A percentile compares a stretch with the other conserved stretches of the same genome.
phyloP scores from a whole-genome alignment of 1,140 invertebrate genomes.

The Hyles euphorbiae region DNA sequence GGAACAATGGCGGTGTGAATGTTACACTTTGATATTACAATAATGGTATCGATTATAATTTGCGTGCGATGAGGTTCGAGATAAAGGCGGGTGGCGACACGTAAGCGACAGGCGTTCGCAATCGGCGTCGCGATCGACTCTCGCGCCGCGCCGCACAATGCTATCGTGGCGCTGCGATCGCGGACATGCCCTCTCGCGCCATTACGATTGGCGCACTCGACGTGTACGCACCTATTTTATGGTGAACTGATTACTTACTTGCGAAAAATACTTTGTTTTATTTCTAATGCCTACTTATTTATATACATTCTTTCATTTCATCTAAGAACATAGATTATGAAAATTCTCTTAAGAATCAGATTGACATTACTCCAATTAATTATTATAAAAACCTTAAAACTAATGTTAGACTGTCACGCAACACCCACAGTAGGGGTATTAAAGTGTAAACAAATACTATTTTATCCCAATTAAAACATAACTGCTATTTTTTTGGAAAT shows the following conservation, averaged over 20 bases:
- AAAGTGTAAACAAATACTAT: too few species aligned
- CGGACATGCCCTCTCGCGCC: constrained; percentile 61
- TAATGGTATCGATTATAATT: constrained; percentile 75
- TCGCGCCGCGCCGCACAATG: constrained; percentile 56
- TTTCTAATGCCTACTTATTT: too few species aligned
- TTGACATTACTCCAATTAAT: too few species aligned
- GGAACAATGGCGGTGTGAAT: constrained; percentile 66
- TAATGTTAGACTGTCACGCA: too few species aligned
- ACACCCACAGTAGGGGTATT: too few species aligned
- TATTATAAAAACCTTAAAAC: too few species aligned
- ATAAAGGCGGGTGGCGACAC: constrained; percentile 62
- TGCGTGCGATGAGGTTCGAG: constrained; percentile 66
- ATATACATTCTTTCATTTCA: too few species aligned
- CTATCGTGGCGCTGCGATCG: constrained; percentile 66
- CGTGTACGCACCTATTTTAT: constrained; percentile 45
- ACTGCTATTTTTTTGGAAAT: too few species aligned
- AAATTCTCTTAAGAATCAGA: too few species aligned
- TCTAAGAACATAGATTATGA: too few species aligned
- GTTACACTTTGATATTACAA: constrained; percentile 67
- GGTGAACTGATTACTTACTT: constrained; percentile 53
- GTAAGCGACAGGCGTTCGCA: constrained; percentile 64
- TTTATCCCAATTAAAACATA: too few species aligned
- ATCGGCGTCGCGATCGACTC: constrained; percentile 67
- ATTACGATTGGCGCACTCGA: constrained; percentile 62
- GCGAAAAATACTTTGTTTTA: neutral